Evolutionary conservation across 2,113 vertebrate genomes (phyloP).

Genomic region (Pelusios castaneus): DNA sequence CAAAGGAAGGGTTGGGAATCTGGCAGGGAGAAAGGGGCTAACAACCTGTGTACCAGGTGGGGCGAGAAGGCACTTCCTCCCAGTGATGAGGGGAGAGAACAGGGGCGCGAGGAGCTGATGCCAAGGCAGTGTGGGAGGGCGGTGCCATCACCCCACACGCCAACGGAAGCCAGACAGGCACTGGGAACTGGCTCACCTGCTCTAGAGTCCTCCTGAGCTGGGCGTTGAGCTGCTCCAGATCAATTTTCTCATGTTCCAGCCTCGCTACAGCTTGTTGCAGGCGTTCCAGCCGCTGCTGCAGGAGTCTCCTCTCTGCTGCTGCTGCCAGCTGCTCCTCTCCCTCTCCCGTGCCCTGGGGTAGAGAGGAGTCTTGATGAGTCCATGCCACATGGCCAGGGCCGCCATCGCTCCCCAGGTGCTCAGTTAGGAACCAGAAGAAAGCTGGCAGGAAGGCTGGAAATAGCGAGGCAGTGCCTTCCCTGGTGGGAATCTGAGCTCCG

Average conservation of each 20-base stretch:
- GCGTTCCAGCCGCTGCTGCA: constrained; percentile 56
- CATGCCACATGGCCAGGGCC: not conserved
- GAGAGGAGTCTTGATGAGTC: not conserved
- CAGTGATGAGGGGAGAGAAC: not conserved
- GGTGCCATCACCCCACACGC: not conserved
- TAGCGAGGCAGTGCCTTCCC: no score
- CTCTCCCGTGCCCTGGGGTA: constrained; percentile 43
- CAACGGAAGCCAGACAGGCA: not conserved
- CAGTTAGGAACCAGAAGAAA: not conserved
- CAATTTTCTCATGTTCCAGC: constrained; percentile 71
- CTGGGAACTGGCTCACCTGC: constrained; percentile 31
- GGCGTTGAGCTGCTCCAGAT: constrained; percentile 62
- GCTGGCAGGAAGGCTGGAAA: not conserved
- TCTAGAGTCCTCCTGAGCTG: constrained; percentile 73
- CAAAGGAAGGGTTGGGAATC: not conserved
- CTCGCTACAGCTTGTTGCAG: constrained; percentile 65
- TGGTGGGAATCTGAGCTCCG: no score
- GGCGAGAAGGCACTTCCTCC: not conserved
- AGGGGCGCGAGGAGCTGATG: not conserved
- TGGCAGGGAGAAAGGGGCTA: not conserved
- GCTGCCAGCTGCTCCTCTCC: constrained; percentile 21
- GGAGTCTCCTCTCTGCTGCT: constrained; percentile 44
- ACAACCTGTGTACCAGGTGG: not conserved
- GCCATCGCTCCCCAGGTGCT: not conserved
- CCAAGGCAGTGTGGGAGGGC: accelerated